These are phyloP conservation scores for Teleopsis dalmanni DNA, from an alignment of 1,140 invertebrate species.

Conservation along the genomic window DNA sequence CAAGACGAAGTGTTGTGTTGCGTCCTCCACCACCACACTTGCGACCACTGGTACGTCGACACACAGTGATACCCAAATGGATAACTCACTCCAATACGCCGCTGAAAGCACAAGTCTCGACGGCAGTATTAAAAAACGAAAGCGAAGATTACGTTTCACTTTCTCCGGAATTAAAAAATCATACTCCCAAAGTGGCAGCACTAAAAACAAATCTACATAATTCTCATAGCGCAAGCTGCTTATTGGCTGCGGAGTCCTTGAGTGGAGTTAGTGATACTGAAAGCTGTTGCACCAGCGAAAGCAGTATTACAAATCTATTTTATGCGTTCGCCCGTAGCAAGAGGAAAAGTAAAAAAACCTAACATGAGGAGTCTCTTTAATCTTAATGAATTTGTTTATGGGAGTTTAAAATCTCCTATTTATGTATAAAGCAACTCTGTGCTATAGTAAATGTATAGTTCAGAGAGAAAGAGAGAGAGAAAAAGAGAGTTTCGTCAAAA, in stretches of 20 bases:
- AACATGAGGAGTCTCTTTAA: no score
- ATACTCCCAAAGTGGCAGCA: not conserved
- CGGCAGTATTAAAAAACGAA: slow-evolving; percentile 39
- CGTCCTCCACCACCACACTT: slow-evolving; percentile 19
- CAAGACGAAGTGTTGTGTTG: slow-evolving; percentile 7
- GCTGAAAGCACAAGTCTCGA: slow-evolving; percentile 26
- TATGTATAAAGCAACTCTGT: no score
- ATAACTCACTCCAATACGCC: slow-evolving; percentile 26
- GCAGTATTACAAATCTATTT: no score
- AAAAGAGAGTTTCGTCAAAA: no score
- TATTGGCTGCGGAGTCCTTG: not conserved
- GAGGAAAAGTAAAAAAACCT: no score
- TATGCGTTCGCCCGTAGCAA: no score
- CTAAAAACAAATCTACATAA: slow-evolving; percentile 12
- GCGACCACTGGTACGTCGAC: slow-evolving; percentile 12
- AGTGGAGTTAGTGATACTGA: no score
- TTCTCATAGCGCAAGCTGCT: slow-evolving; percentile 10
- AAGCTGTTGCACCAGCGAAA: no score
- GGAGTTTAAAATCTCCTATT: no score
- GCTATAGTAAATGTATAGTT: no score
- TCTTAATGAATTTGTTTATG: no score
- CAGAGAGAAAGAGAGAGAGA: no score
- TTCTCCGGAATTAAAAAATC: slow-evolving; percentile 31
- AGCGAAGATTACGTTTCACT: slow-evolving; percentile 37
- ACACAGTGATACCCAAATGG: slow-evolving; percentile 20